Conservation (phyloP, 2,888 invertebrate genomes). For the Pyralis farinalis region DNA sequence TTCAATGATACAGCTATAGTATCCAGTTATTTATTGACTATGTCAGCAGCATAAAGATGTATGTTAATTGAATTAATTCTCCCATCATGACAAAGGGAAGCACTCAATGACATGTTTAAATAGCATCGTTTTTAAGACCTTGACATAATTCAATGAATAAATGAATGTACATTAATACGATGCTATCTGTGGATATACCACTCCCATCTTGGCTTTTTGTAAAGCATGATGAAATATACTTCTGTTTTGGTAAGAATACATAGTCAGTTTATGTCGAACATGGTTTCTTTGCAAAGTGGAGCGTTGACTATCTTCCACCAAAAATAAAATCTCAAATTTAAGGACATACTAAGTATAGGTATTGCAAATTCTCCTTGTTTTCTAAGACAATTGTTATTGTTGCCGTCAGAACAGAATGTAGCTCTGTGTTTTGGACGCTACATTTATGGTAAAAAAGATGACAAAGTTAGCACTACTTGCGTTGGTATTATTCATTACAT, state of each 20-base stretch:
- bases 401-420: too few relatives aligned
- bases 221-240: neutral
- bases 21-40: neutral
- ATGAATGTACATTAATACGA: conserved; percentile 11
- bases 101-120: conserved; percentile 29
- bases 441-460: too few relatives aligned
- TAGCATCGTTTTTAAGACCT: conserved; percentile 37
- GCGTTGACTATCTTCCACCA: too few relatives aligned
- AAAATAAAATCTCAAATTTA: too few relatives aligned
- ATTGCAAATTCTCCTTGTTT: too few relatives aligned
- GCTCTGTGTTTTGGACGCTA: too few relatives aligned
- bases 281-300: too few relatives aligned
- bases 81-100: conserved; percentile 47
- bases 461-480: too few relatives aligned
- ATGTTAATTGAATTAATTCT: conserved; percentile 59
- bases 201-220: conserved; percentile 2
- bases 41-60: conserved; percentile 20
- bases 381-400: too few relatives aligned
- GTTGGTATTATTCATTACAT: too few relatives aligned
- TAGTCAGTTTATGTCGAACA: neutral
- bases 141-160: conserved; percentile 46
- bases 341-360: too few relatives aligned
- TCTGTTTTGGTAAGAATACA: neutral
- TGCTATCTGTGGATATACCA: neutral
- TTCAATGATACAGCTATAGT: too few relatives aligned